These are phyloP conservation scores for Sorex araneus DNA, from an alignment of 2,113 vertebrate species.

Conservation along the genomic window DNA sequence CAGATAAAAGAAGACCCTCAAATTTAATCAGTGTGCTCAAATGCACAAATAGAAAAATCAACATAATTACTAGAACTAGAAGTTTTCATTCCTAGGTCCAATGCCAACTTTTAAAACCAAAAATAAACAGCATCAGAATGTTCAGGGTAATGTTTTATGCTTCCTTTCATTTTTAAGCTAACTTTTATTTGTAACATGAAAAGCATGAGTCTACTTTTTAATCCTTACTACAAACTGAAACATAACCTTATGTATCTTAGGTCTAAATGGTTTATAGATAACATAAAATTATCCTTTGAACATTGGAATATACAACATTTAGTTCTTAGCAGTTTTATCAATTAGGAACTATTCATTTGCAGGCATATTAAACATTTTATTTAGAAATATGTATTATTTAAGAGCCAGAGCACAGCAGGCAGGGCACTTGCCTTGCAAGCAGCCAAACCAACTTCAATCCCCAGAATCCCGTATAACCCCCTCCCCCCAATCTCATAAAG, in stretches of 20 bases:
- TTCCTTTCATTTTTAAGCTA: background rate
- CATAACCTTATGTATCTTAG: background rate
- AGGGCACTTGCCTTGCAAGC: too few species aligned
- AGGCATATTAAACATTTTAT: conserved; percentile 11
- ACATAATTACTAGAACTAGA: background rate
- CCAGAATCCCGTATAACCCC: too few species aligned
- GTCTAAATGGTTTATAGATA: conserved; percentile 53
- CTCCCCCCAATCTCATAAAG: too few species aligned
- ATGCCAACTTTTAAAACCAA: background rate
- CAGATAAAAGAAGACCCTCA: background rate
- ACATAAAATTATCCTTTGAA: conserved; percentile 74
- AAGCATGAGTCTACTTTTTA: background rate
- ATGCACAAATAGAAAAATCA: conserved; percentile 15
- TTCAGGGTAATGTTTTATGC: background rate
- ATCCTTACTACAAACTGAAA: conserved; percentile 15
- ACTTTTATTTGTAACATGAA: conserved; percentile 8
- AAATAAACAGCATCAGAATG: background rate
- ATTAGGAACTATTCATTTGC: background rate
- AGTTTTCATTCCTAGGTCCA: background rate
- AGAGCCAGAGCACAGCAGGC: too few species aligned
- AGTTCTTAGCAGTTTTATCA: background rate
- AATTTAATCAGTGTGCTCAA: background rate
- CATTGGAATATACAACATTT: background rate
- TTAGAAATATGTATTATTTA: too few species aligned
- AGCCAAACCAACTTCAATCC: too few species aligned